Evolutionary conservation across 1,140 invertebrate species (phyloP).

Genomic region (Rhyzopertha dominica): DNA sequence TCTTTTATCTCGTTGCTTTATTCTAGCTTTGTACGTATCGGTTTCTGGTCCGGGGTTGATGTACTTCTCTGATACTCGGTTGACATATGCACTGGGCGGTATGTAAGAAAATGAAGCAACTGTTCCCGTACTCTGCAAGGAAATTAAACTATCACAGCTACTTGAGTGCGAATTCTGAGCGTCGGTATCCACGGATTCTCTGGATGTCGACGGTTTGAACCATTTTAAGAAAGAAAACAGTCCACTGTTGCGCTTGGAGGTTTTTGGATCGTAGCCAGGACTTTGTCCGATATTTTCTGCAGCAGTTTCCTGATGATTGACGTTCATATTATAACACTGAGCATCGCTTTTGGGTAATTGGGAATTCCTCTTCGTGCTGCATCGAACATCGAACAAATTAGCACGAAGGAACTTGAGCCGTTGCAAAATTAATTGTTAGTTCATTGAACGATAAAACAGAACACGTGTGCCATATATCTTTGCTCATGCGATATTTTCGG

Average conservation of each 20-base stretch:
- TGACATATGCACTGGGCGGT: slow-evolving; percentile 49
- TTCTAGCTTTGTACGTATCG: slow-evolving; percentile 56
- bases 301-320: slow-evolving; percentile 27
- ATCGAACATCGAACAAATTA: slow-evolving; percentile 12
- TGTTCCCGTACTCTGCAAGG: slow-evolving; percentile 61
- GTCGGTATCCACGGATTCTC: slow-evolving; percentile 32
- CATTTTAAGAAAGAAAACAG: slow-evolving; percentile 51
- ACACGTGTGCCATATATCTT: slow-evolving; percentile 12
- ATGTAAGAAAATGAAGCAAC: slow-evolving; percentile 67
- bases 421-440: background rate
- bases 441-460: slow-evolving; percentile 12
- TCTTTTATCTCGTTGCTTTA: slow-evolving; percentile 54
- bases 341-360: slow-evolving; percentile 14
- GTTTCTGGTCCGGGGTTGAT: slow-evolving; percentile 51
- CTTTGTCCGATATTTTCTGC: slow-evolving; percentile 31
- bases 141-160: slow-evolving; percentile 54
- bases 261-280: slow-evolving; percentile 42
- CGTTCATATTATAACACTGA: slow-evolving; percentile 29
- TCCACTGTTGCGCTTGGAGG: slow-evolving; percentile 42
- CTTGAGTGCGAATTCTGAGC: slow-evolving; percentile 25
- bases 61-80: slow-evolving; percentile 45
- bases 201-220: slow-evolving; percentile 43
- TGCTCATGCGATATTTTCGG: slow-evolving; percentile 12
- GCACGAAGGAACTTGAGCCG: slow-evolving; percentile 2
- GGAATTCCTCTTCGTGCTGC: slow-evolving; percentile 12